Percentiles rank a stretch among this genome's conserved stretches.
These are phyloP conservation scores for Cyrtodaria siliqua DNA, from an alignment of 2,888 invertebrate species.

Conservation along the genomic window DNA sequence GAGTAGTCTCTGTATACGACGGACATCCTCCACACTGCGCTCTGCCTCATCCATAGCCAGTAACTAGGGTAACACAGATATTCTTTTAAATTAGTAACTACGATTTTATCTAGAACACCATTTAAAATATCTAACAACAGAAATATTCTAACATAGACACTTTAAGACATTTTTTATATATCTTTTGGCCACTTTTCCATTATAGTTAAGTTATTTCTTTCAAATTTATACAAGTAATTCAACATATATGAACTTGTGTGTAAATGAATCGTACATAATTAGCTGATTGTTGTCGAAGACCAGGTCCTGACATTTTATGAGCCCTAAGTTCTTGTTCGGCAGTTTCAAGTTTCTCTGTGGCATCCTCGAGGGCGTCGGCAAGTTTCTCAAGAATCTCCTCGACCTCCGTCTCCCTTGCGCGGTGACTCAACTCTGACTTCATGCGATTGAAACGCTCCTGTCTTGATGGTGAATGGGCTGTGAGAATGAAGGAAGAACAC, in stretches of 20 bases:
- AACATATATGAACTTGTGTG: too few relatives aligned
- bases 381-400: constrained; percentile 77
- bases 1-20: constrained; percentile 69
- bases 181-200: not conserved
- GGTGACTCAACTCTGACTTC: constrained; percentile 55
- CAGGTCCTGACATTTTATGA: constrained; percentile 92
- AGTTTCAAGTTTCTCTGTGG: constrained; percentile 94
- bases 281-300: constrained; percentile 88
- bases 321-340: constrained; percentile 96
- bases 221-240: too few relatives aligned
- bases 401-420: constrained; percentile 65
- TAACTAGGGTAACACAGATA: not conserved
- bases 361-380: constrained; percentile 87
- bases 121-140: not conserved
- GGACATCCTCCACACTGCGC: constrained; percentile 71
- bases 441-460: constrained; percentile 66
- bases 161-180: not conserved
- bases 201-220: too few relatives aligned
- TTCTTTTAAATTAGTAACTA: not conserved
- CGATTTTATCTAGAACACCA: not conserved
- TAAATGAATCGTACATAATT: constrained; percentile 72
- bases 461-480: constrained; percentile 56
- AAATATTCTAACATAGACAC: not conserved
- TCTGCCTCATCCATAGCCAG: constrained; percentile 74
- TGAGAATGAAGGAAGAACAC: not conserved